Evolutionary conservation across 2,113 vertebrate genomes (phyloP).

Genomic region (Coryphaenoides rupestris): DNA sequence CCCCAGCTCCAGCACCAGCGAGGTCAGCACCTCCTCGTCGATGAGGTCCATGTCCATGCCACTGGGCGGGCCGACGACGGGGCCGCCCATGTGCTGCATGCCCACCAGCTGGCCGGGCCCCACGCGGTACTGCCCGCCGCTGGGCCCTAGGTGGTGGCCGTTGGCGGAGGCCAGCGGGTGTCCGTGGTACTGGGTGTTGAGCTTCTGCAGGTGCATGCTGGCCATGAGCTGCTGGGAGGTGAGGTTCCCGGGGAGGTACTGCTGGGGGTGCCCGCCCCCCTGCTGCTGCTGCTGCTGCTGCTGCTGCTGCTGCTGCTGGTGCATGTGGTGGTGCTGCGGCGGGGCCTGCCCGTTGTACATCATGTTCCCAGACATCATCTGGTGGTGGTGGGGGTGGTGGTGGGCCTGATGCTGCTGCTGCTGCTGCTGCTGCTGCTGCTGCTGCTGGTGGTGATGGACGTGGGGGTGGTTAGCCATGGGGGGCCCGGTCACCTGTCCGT

Average conservation of each 20-base stretch:
- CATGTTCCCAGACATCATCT: slow-evolving; percentile 68
- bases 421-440: slow-evolving; percentile 62
- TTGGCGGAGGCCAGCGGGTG: slow-evolving; percentile 69
- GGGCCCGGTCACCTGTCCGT: slow-evolving; percentile 65
- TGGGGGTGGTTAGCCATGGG: slow-evolving; percentile 55
- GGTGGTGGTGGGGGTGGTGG: slow-evolving; percentile 64
- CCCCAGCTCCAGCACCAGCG: slow-evolving; percentile 88
- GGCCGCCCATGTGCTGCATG: slow-evolving; percentile 78
- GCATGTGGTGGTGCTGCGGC: slow-evolving; percentile 59
- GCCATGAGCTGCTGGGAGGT: slow-evolving; percentile 84
- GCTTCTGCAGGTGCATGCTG: slow-evolving; percentile 90
- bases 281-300: slow-evolving; percentile 58
- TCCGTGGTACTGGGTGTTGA: slow-evolving; percentile 85
- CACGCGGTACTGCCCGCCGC: slow-evolving; percentile 73
- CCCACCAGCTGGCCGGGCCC: slow-evolving; percentile 70
- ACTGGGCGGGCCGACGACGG: slow-evolving; percentile 76
- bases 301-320: slow-evolving; percentile 49
- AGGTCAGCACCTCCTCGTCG: slow-evolving; percentile 93
- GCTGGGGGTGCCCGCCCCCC: slow-evolving; percentile 67
- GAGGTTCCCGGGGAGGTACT: slow-evolving; percentile 78
- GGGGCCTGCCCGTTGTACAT: slow-evolving; percentile 58
- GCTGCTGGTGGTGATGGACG: slow-evolving; percentile 57
- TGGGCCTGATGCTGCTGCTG: slow-evolving; percentile 52
- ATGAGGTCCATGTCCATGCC: slow-evolving; percentile 91
- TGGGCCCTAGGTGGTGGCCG: slow-evolving; percentile 67